These are phyloP conservation scores for Eospalax fontanierii DNA, from an alignment of 2,797 vertebrate species.

Conservation along the genomic window DNA sequence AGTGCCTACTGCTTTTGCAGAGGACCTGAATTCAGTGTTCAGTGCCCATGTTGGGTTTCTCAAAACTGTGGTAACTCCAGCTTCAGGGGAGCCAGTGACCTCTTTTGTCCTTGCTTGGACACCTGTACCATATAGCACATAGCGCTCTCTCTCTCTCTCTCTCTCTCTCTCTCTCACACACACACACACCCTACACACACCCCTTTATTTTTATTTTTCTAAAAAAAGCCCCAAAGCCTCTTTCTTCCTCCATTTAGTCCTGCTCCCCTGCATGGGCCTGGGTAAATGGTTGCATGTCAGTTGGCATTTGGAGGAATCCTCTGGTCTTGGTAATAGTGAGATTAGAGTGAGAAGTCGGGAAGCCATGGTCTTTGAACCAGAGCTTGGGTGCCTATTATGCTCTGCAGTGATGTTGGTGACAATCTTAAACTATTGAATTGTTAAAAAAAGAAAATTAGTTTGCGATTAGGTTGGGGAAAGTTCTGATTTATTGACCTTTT, in stretches of 20 bases:
- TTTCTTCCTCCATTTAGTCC: not conserved
- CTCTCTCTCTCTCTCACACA: too few species aligned
- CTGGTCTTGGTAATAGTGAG: not conserved
- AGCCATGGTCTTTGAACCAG: not conserved
- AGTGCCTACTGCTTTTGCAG: not conserved
- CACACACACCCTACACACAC: not conserved
- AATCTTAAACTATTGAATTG: conserved; percentile 39
- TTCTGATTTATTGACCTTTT: conserved; percentile 70
- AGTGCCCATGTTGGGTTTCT: not conserved
- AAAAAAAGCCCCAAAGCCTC: not conserved
- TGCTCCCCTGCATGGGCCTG: not conserved
- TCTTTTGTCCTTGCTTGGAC: not conserved
- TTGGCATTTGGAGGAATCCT: conserved; percentile 40
- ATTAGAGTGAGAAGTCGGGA: not conserved
- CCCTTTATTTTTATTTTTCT: too few species aligned
- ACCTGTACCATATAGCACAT: not conserved
- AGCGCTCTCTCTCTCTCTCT: too few species aligned
- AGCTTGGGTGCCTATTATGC: not conserved
- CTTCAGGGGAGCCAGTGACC: not conserved
- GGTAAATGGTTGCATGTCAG: not conserved
- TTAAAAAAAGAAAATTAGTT: conserved; percentile 8
- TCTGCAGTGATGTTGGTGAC: not conserved
- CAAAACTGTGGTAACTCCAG: not conserved
- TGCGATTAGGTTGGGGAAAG: not conserved
- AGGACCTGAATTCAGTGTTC: not conserved